Percentiles rank a stretch among this genome's conserved stretches.
These are phyloP conservation scores for Peromyscus polionotus DNA, from an alignment of 2,113 vertebrate species.

Conservation along the genomic window DNA sequence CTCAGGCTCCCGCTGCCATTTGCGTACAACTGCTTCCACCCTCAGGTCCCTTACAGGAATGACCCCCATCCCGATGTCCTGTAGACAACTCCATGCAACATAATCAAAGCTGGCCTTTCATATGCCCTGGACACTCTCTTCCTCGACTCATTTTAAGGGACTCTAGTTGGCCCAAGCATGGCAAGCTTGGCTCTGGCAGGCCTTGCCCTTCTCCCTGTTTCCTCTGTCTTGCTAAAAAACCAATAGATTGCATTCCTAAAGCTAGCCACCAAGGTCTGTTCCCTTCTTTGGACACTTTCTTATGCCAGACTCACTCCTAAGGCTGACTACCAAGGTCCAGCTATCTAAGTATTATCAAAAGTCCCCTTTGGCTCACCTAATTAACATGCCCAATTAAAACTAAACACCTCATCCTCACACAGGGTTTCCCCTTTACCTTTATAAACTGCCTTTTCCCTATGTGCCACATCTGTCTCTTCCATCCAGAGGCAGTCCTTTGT, in stretches of 20 bases:
- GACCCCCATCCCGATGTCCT: neutral
- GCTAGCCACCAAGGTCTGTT: neutral
- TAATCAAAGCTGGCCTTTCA: neutral
- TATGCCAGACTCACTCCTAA: neutral
- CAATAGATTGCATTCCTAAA: neutral
- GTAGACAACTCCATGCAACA: neutral
- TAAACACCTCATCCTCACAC: neutral
- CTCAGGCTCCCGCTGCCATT: neutral
- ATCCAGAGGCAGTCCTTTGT: neutral
- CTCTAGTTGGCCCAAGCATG: neutral
- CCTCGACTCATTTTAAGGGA: neutral
- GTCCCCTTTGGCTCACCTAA: neutral
- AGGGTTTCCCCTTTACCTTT: neutral
- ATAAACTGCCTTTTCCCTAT: neutral
- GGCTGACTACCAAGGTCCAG: neutral
- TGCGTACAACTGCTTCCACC: neutral
- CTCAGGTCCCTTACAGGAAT: too few species aligned
- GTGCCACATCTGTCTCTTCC: neutral
- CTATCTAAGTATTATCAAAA: neutral
- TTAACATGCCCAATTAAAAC: neutral
- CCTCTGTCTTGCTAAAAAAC: neutral
- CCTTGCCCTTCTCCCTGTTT: neutral
- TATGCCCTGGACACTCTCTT: fast-evolving
- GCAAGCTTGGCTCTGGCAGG: neutral
- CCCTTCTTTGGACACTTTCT: neutral